These are phyloP conservation scores for Scopus umbretta DNA, from an alignment of 2,113 vertebrate species.

Conservation along the genomic window DNA sequence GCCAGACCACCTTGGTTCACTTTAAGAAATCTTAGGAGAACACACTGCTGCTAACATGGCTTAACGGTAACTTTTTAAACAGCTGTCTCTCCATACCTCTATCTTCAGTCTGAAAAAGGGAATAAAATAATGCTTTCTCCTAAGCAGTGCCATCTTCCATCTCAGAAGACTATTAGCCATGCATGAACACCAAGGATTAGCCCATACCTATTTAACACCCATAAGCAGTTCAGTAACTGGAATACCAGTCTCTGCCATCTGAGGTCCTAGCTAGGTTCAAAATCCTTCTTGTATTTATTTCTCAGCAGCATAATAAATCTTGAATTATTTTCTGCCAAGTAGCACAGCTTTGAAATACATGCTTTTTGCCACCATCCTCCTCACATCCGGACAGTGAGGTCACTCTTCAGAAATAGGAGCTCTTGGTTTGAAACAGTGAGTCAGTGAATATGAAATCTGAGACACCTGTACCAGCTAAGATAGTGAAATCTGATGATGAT, in stretches of 20 bases:
- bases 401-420: constrained; percentile 33
- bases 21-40: background rate
- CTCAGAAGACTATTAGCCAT: background rate
- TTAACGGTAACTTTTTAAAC: background rate
- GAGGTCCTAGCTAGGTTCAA: background rate
- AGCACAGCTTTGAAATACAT: background rate
- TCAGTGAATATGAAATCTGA: constrained; percentile 38
- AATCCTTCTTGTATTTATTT: background rate
- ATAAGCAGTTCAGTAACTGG: background rate
- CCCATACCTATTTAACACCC: background rate
- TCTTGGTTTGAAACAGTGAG: constrained; percentile 46
- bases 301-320: background rate
- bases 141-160: background rate
- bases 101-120: background rate
- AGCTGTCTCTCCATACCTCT: background rate
- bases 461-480: background rate
- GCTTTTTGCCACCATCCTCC: background rate
- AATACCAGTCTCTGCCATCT: background rate
- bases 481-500: constrained; percentile 34
- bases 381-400: constrained; percentile 8
- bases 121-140: background rate
- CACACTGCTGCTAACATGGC: background rate
- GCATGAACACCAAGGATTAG: background rate
- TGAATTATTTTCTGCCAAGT: background rate
- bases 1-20: background rate